These are phyloP conservation scores for Unio delphinus DNA, from an alignment of 2,888 invertebrate genomes.

Conservation along the genomic window DNA sequence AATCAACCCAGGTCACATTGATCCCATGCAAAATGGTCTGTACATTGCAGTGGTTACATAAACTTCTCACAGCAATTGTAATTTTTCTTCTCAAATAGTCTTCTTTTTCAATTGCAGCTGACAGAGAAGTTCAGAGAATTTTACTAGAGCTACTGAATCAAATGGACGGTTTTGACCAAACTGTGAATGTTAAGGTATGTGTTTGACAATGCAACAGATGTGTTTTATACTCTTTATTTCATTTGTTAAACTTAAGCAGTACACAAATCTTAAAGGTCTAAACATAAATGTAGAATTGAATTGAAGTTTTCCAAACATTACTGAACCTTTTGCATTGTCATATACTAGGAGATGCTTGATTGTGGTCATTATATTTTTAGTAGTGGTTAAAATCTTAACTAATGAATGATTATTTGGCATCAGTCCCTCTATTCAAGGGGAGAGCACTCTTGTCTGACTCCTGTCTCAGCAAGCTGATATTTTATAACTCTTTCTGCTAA, in stretches of 20 bases:
- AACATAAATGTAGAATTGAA: not conserved
- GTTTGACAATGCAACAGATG: not conserved
- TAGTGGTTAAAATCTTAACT: no score
- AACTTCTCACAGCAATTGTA: not conserved
- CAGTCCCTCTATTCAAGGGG: no score
- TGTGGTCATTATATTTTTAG: no score
- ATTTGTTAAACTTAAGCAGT: not conserved
- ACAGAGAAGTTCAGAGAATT: slow-evolving; percentile 98
- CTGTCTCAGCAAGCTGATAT: no score
- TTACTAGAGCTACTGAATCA: slow-evolving; percentile 96
- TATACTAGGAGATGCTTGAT: no score
- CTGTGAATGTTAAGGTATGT: slow-evolving; percentile 96
- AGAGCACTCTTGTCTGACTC: no score
- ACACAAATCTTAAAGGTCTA: not conserved
- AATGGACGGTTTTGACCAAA: slow-evolving; percentile 99
- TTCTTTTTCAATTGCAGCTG: slow-evolving; percentile 76
- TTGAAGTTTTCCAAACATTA: not conserved
- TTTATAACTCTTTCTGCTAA: no score
- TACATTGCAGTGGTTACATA: no score
- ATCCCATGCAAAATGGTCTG: no score
- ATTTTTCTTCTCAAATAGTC: not conserved
- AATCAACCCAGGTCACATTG: no score
- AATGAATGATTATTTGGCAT: no score
- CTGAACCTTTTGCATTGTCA: no score
- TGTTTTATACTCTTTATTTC: not conserved